These are phyloP conservation scores for Ridgeia piscesae DNA, from an alignment of 1,140 invertebrate species.

Conservation along the genomic window DNA sequence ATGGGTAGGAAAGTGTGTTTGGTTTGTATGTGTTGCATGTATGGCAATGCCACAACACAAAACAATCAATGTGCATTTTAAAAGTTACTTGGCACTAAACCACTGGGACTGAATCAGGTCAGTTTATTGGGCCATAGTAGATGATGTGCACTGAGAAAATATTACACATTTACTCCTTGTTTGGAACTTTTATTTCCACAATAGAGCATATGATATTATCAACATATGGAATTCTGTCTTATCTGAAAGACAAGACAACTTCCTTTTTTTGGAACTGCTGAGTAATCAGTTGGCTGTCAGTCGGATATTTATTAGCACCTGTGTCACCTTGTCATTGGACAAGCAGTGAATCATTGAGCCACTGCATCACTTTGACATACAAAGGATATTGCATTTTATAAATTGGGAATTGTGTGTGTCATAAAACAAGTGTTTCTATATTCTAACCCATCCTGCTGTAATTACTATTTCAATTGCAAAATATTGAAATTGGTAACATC, in stretches of 20 bases:
- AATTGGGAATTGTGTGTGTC: not conserved
- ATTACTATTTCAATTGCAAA: too few species aligned
- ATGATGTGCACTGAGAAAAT: not conserved
- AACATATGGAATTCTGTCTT: not conserved
- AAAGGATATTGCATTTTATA: conserved; percentile 9
- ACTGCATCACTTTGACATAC: not conserved
- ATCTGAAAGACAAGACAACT: not conserved
- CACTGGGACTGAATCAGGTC: too few species aligned
- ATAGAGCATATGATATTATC: not conserved
- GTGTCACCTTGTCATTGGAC: not conserved
- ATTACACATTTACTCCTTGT: not conserved
- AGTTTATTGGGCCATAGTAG: not conserved
- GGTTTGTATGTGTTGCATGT: too few species aligned
- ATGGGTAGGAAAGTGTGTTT: too few species aligned
- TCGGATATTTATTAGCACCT: not conserved
- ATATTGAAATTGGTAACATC: too few species aligned
- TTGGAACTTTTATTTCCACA: not conserved
- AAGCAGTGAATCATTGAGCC: not conserved
- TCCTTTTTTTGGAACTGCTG: not conserved
- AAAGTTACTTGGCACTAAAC: too few species aligned
- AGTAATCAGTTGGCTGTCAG: too few species aligned
- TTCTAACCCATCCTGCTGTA: not conserved
- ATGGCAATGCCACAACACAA: too few species aligned
- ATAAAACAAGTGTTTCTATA: not conserved
- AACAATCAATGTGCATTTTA: too few species aligned